phyloP scores from a whole-genome alignment of 1,140 invertebrate species.

The Triops cancriformis region DNA sequence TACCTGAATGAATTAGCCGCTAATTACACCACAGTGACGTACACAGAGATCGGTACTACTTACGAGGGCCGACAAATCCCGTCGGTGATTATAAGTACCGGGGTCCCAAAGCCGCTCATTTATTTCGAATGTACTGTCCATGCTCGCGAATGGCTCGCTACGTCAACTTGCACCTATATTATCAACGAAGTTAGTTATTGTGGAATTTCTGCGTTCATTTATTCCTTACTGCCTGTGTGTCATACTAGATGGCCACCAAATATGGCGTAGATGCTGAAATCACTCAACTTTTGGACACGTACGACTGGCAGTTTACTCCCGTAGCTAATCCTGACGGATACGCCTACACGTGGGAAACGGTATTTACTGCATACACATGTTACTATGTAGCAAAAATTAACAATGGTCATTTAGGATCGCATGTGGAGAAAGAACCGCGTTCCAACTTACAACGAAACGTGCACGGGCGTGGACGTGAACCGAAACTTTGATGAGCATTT shows the following conservation, averaged over 20 bases:
- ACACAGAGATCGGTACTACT: conserved; percentile 14
- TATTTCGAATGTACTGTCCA: conserved; percentile 61
- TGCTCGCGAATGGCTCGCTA: conserved; percentile 84
- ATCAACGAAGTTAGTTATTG: conserved; percentile 59
- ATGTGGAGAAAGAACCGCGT: neutral
- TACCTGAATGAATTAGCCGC: conserved; percentile 7
- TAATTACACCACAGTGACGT: neutral
- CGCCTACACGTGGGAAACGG: conserved; percentile 59
- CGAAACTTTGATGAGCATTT: conserved; percentile 43
- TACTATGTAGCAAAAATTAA: neutral
- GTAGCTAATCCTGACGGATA: conserved; percentile 80
- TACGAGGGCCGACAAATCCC: conserved; percentile 22
- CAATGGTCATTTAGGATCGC: neutral
- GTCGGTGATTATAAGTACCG: conserved; percentile 17
- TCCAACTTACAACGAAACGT: neutral
- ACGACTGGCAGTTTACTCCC: conserved; percentile 74
- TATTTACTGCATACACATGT: neutral
- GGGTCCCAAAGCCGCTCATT: conserved; percentile 27
- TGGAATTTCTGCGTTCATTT: neutral
- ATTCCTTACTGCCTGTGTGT: neutral
- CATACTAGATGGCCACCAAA: conserved; percentile 26
- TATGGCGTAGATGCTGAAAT: conserved; percentile 30
- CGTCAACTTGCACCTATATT: conserved; percentile 72
- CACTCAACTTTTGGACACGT: conserved; percentile 56
- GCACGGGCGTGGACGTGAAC: conserved; percentile 20